Evolutionary conservation across 2,888 invertebrate species (phyloP), one percentile per base, ranked within the genome.

Genomic region (Pharmacophagus antenor): DNA sequence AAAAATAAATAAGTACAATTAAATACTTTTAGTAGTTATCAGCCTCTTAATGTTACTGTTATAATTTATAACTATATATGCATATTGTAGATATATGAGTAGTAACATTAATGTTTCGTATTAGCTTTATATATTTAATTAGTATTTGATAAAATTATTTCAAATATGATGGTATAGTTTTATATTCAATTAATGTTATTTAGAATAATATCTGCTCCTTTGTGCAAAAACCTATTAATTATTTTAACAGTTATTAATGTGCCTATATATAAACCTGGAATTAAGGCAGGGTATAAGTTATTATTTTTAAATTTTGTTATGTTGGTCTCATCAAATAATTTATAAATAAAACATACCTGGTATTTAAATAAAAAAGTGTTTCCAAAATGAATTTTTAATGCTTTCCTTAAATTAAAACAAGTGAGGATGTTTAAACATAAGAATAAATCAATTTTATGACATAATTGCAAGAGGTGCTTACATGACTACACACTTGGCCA

Each of bases 341-440:
- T n/a, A 37, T 37, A 63, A 70, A 47, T 47, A 22, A n/a, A n/a
- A 47, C 5, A n/a, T 47, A 47, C 47, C 23, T 47, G 47, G 15
- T 20, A 23, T 22, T 47, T 15, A 23, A 23, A 15, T 22, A 20
- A 46, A 48, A 27, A 2, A 25, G 17, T 18, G 25, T 25, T 49
- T 18, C n/a, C n/a, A n/a, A n/a, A n/a, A n/a, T 48, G 15, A 37
- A 4, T 37, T 8, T 37, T 15, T 37, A 1, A n/a, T 37, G 15
- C n/a, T 37, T 31, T 31, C 3, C 15, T 31, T 31, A 1, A 10
- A 31, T 12, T 15, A 31, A 15, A 15, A 12, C 10, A 31, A 31
- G 12, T 7, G 31, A 10, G 3, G 8, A 15, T 15, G 15, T 15
- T n/a, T 1, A 2, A n/a, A 37, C 4, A n/a, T 5, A n/a, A 4